Base-by-base conservation (phyloP, 2,797 vertebrate genomes). In the Xiphophorus birchmanni region DNA sequence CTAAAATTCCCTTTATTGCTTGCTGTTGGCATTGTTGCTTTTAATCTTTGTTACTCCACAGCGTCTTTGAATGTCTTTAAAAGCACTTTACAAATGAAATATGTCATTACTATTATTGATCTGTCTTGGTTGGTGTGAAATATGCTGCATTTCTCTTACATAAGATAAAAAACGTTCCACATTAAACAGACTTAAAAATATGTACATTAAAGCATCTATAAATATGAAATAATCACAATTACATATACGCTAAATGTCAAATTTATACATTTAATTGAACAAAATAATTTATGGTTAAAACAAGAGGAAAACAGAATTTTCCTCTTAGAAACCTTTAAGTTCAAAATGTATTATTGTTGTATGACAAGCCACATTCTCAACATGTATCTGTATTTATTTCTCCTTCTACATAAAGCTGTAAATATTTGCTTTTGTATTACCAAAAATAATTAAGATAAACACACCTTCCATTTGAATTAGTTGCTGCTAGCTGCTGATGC, bases 121-220 rank as follows among this genome's bases (percentile, higher is more conserved):
- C 56, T 71, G n/a, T 75, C 77, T 78, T 83, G 79, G 78, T n/a
- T 67, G 17, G 67, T 77, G 79, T 63, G 80, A 82, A 85, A 81
- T 47, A n/a, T 48, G 50, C 48, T n/a, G 63, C 48, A 79, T 75
- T 58, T 71, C 76, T 73, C 7, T 76, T 72, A 79, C 58, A 60
- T 80, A 7, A 82, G 21, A 1, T 1, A 32, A 11, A 73, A 58
- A 52, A 75, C 17, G 1, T 58, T 12, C n/a, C 2, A 60, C 11
- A 29, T 29, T 60, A 29, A 63, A 35, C 9, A 63, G 56, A 37
- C 8, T 50, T 35, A 67, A 18, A 15, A 73, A 23, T 35, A 42
- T 3, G 5, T 9, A 45, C 5, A 76, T 75, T 42, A 81, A 82
- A 42, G 87, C 74, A 60, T 78, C 60, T 13, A 3, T 75, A 29